phyloP scores from a whole-genome alignment of 92 coral and sea anemone species.

The Desmophyllum pertusum region DNA sequence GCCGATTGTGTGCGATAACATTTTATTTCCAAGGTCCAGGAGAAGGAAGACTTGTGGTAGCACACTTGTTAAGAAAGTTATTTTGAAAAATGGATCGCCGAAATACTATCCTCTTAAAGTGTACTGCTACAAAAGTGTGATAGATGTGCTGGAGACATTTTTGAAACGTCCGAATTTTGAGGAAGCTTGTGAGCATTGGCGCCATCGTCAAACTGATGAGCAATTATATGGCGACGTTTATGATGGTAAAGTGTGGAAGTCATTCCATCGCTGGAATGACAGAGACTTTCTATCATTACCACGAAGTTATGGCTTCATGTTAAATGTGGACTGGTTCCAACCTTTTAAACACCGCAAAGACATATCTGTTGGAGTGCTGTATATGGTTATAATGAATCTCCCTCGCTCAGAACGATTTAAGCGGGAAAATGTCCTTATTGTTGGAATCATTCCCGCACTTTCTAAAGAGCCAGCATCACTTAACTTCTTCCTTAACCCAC shows the following conservation, averaged over 20 bases:
- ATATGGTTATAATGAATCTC: background rate
- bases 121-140: slow-evolving; percentile 50
- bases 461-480: background rate
- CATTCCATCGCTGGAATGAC: background rate
- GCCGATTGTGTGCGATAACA: slow-evolving; percentile 30
- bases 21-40: slow-evolving; percentile 25
- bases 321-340: no score
- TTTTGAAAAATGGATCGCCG: slow-evolving; percentile 9
- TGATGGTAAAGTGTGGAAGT: slow-evolving; percentile 64
- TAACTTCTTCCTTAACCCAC: slow-evolving; percentile 2
- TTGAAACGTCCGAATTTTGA: slow-evolving; percentile 43
- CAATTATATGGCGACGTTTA: slow-evolving; percentile 49
- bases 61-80: slow-evolving; percentile 14
- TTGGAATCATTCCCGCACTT: slow-evolving; percentile 49
- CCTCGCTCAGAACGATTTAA: background rate
- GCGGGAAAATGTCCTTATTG: slow-evolving; percentile 4
- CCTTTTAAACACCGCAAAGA: no score
- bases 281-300: no score
- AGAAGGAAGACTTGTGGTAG: slow-evolving; percentile 35
- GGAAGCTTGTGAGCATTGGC: slow-evolving; percentile 54
- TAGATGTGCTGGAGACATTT: slow-evolving; percentile 37
- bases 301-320: slow-evolving; percentile 42
- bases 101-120: slow-evolving; percentile 39
- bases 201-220: slow-evolving; percentile 20
- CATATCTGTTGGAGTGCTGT: background rate